Base-by-base conservation (phyloP, 2,113 vertebrate species). In the Lepus americanus region DNA sequence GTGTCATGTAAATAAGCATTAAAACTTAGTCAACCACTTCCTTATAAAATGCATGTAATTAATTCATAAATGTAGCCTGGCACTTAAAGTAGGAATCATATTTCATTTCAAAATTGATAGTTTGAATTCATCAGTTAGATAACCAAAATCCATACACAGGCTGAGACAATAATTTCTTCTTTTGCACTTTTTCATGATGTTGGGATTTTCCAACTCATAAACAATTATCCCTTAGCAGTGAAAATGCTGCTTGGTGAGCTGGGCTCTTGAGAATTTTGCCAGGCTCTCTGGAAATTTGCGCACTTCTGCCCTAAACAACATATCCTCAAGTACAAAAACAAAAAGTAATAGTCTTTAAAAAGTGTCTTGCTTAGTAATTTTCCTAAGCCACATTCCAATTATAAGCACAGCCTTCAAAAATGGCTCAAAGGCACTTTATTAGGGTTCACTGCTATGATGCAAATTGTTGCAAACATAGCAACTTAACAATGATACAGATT, bases 91-190 rank as follows among this genome's bases (percentile, higher is more conserved):
- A 67, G 39, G 2, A 93, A 39, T 93, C 72, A 64, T 22, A 79
- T 93, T 92, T 90, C 70, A 96, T 94, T 86, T 87, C 44, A 80
- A 33, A 97, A 89, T 51, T 70, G 9, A 74, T 69, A 44, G 19
- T 87, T 91, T 53, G 77, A 36, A 2, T 84, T 80, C n/a, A 77
- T 79, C 31, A 72, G 16, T 55, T 67, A 74, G 9, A 70, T 83
- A 95, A 63, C 10, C 39, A 61, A 87, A 92, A 36, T 53, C 67
- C 92, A 19, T 79, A 13, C 70, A 36, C 25, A 72, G 10, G 83
- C 9, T 31, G 69, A 74, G 9, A 36, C 63, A 85, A 55, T 86
- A 93, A 33, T 19, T 76, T 87, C 5, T 61, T 73, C 6, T 27
- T 36, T 91, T 39, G 11, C 79, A 53, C 22, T 59, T 85, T 94